Evolutionary conservation across 2,888 invertebrate genomes (phyloP).

Genomic region (Machimus rusticus): DNA sequence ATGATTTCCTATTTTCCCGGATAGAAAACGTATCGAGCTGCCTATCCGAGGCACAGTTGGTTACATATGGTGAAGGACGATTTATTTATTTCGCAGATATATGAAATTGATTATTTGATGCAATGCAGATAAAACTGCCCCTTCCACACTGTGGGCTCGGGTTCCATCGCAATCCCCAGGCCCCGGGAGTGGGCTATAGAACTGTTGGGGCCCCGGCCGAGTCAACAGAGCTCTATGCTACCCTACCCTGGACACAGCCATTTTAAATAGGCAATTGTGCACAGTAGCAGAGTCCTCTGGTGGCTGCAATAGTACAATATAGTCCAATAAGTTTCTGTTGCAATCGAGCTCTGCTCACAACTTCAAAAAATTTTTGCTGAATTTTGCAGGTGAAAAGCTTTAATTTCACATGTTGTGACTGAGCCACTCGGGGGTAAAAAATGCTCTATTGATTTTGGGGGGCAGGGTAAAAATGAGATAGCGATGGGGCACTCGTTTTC

Average conservation of each 20-base stretch:
- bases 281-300: background rate
- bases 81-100: constrained; percentile 37
- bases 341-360: background rate
- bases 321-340: background rate
- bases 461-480: background rate
- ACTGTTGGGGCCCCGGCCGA: background rate
- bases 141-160: background rate
- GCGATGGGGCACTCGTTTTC: background rate
- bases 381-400: background rate
- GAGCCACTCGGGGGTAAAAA: background rate
- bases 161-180: background rate
- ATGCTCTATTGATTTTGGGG: background rate
- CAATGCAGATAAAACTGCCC: constrained; percentile 35
- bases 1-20: background rate
- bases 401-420: background rate
- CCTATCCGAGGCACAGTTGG: constrained; percentile 20
- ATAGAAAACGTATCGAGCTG: background rate
- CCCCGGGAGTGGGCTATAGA: background rate
- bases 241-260: background rate
- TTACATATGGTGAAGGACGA: constrained; percentile 34
- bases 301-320: background rate
- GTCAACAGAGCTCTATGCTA: background rate
- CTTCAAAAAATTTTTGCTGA: background rate
- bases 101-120: constrained; percentile 41
- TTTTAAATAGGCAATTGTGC: background rate